These are phyloP conservation scores for Aptenodytes patagonicus DNA, from an alignment of 2,113 vertebrate species.

Conservation along the genomic window DNA sequence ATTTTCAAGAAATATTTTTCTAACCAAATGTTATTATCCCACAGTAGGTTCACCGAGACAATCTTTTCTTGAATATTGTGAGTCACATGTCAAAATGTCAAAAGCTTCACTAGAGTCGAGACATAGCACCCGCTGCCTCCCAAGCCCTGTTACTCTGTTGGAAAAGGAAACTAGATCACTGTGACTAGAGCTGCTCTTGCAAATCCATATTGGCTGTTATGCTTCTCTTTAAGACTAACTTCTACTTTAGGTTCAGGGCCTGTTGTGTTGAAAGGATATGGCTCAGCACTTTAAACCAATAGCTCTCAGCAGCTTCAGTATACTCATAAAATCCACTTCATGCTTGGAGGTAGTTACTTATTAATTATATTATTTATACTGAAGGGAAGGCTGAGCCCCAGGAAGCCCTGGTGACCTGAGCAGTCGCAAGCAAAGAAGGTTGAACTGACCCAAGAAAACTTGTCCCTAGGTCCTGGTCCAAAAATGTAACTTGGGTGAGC, in stretches of 20 bases:
- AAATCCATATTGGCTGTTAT: neutral
- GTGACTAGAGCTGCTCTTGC: neutral
- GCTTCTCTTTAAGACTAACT: neutral
- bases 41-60: neutral
- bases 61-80: neutral
- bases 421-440: neutral
- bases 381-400: neutral
- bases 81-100: conserved; percentile 3
- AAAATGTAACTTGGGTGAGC: accelerated
- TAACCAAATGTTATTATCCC: neutral
- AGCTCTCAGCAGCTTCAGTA: neutral
- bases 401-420: neutral
- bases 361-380: neutral
- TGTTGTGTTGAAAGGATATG: neutral
- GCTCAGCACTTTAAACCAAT: neutral
- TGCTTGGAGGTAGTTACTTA: neutral
- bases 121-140: neutral
- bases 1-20: conserved; percentile 31
- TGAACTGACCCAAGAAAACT: neutral
- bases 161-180: neutral
- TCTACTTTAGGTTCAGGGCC: neutral
- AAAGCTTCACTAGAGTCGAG: neutral
- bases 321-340: neutral
- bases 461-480: neutral
- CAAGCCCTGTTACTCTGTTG: neutral